These are phyloP conservation scores for Lepus townsendii DNA, from an alignment of 2,797 vertebrate species.

Conservation along the genomic window DNA sequence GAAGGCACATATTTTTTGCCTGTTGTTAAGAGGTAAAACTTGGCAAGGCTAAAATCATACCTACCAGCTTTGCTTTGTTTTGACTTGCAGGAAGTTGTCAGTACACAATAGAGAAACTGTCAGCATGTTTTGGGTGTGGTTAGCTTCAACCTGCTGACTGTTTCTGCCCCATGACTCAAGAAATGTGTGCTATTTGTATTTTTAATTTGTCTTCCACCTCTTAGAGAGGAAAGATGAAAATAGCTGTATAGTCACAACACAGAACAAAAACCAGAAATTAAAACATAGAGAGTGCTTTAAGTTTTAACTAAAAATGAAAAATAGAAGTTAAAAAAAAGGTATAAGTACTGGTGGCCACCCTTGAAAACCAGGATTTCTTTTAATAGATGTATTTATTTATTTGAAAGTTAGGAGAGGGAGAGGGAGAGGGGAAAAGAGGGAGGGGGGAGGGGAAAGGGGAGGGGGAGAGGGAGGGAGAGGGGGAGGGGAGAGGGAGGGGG, in stretches of 20 bases:
- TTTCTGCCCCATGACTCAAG: constrained; percentile 47
- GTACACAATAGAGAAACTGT: constrained; percentile 1
- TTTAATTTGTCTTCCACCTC: constrained; percentile 51
- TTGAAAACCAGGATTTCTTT: neutral
- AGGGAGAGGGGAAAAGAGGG: too few relatives aligned
- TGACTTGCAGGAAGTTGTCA: constrained; percentile 39
- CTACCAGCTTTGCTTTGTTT: constrained; percentile 65
- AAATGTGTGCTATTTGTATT: constrained; percentile 61
- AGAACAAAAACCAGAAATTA: constrained; percentile 42
- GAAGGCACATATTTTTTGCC: neutral
- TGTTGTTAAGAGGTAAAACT: neutral
- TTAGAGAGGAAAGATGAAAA: neutral
- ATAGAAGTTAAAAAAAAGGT: too few relatives aligned
- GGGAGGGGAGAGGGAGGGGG: too few relatives aligned
- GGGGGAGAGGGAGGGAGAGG: too few relatives aligned
- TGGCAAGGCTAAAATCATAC: constrained; percentile 10
- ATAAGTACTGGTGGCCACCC: neutral
- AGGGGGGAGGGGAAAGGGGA: too few relatives aligned
- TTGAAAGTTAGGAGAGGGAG: too few relatives aligned
- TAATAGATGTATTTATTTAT: too few relatives aligned
- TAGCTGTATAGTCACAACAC: neutral
- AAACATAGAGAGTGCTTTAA: neutral
- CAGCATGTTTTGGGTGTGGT: constrained; percentile 28
- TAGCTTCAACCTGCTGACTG: constrained; percentile 23
- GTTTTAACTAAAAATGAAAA: constrained; percentile 2